A percentile compares a stretch with the other conserved stretches of the same genome.
phyloP scores from a whole-genome alignment of 2,888 invertebrate species.

The Diarsia dahlii region DNA sequence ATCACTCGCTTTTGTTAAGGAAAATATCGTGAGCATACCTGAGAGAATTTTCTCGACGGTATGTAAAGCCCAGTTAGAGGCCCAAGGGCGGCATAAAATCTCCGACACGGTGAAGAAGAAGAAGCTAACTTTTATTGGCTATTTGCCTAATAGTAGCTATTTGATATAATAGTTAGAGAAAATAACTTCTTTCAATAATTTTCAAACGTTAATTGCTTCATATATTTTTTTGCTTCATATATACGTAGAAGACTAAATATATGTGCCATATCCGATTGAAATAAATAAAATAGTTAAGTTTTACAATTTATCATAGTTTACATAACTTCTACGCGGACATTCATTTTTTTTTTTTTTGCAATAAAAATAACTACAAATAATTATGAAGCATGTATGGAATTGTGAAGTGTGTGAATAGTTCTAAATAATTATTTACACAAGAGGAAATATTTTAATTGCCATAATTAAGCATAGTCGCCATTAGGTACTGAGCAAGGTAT shows the following conservation, averaged over 20 bases:
- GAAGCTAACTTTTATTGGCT: too few relatives aligned
- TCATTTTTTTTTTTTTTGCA: conserved; percentile 26
- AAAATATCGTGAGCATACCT: too few relatives aligned
- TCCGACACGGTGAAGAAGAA: too few relatives aligned
- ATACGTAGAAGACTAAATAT: background rate
- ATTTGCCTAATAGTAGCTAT: background rate
- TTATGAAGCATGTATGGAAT: conserved; percentile 41
- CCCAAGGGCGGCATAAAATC: too few relatives aligned
- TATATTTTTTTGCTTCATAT: background rate
- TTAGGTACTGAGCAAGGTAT: conserved; percentile 39
- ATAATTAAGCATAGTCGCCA: conserved; percentile 50
- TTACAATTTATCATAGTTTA: conserved; percentile 17
- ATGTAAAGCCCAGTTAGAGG: too few relatives aligned
- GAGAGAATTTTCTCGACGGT: too few relatives aligned
- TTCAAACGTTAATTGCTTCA: background rate
- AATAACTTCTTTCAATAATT: background rate
- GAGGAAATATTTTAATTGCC: conserved; percentile 61
- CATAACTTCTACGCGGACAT: conserved; percentile 28
- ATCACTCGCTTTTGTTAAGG: too few relatives aligned
- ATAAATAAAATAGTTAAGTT: background rate
- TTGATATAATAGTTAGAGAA: background rate
- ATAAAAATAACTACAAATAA: conserved; percentile 54
- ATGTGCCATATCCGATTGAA: background rate
- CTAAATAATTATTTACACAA: conserved; percentile 47
- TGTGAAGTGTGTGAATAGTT: conserved; percentile 49